Evolutionary conservation across 2,113 vertebrate species (phyloP).

Genomic region (Poicephalus gulielmi): DNA sequence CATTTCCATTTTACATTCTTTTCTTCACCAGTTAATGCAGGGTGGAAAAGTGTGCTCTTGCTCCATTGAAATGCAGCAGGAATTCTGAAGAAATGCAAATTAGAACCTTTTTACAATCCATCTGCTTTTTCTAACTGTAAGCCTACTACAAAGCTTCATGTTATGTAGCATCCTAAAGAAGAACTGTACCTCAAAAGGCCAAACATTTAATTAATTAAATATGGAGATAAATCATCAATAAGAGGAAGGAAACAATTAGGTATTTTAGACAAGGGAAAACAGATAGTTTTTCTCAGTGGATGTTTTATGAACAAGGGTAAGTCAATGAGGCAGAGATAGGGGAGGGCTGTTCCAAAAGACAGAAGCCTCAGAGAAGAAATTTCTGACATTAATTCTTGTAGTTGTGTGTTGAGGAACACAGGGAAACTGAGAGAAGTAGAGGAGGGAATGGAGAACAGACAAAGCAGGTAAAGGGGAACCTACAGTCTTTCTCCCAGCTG

Average conservation of each 20-base stretch:
- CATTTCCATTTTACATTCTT: background rate
- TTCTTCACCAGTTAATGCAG: background rate
- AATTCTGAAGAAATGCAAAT: background rate
- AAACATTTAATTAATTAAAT: background rate
- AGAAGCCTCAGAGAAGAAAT: background rate
- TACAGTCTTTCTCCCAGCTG: background rate
- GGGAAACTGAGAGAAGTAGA: background rate
- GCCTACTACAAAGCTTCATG: background rate
- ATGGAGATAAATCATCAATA: background rate
- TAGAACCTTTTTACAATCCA: background rate
- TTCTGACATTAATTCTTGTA: background rate
- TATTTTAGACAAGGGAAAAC: background rate
- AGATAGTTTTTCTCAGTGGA: background rate
- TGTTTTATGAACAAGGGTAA: background rate
- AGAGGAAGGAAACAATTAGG: background rate
- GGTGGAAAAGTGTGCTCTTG: background rate
- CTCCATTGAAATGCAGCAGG: background rate
- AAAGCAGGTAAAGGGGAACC: background rate
- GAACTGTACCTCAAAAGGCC: background rate
- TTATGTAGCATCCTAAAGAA: background rate
- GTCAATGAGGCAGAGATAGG: background rate
- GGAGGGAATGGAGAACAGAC: background rate
- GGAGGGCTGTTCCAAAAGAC: background rate
- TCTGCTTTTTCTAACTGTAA: background rate
- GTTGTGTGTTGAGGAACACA: background rate